Conservation (phyloP, 1,140 invertebrate species). For the Anastrepha ludens region DNA sequence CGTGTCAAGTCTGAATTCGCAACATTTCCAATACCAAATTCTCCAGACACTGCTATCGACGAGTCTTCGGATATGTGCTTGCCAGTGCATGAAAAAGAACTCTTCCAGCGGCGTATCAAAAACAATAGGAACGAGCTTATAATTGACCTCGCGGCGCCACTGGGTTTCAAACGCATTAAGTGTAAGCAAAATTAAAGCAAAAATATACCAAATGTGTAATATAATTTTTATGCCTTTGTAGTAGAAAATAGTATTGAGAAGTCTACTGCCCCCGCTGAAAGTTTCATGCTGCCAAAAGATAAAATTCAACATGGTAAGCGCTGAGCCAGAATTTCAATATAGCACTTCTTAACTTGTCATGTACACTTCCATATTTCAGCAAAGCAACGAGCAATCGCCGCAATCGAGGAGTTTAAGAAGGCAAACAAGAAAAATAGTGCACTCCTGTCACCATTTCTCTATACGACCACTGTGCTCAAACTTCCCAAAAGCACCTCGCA, state of each 20-base stretch:
- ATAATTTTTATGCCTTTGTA: neutral
- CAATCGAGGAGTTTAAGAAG: conserved; percentile 32
- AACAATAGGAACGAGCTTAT: conserved; percentile 10
- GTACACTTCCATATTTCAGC: neutral
- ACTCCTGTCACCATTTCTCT: neutral
- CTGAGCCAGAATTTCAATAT: neutral
- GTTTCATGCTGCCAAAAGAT: neutral
- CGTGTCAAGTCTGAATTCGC: neutral
- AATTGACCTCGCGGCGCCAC: neutral
- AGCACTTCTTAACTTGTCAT: neutral
- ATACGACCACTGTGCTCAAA: conserved; percentile 48
- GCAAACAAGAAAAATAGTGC: neutral
- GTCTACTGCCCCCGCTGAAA: neutral
- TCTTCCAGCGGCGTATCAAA: neutral
- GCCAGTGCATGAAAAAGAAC: neutral
- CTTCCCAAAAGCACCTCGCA: conserved; percentile 50
- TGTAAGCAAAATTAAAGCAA: neutral
- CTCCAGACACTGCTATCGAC: neutral
- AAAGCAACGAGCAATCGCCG: conserved; percentile 7
- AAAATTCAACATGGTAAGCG: neutral
- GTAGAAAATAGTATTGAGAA: neutral
- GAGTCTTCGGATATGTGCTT: neutral
- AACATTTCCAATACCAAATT: neutral
- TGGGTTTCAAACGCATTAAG: conserved; percentile 46
- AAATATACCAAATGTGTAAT: neutral